Base-by-base conservation (phyloP, 2,113 vertebrate species). In the Ancistrus triradiatus region DNA sequence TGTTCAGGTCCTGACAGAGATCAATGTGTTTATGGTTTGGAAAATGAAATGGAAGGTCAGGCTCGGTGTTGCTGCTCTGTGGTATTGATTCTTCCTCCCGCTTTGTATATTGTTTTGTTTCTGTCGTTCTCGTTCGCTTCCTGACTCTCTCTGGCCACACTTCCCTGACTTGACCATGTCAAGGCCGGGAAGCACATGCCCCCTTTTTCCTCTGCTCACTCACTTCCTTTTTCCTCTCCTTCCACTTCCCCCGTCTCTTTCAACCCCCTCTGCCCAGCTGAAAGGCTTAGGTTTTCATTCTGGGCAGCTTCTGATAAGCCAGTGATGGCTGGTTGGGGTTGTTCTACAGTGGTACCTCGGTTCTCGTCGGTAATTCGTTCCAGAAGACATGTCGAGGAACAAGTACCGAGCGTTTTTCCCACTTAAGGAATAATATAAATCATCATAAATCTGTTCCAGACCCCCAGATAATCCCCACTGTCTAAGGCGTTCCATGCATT, bases 211-310 rank as follows among this genome's bases (percentile, higher is more conserved):
- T 46, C 33, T n/a, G 37, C 31, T 60, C 18, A 25, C 52, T 56
- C 46, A 65, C 42, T 40, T 50, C 24, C 49, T 37, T 52, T 38
- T 21, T 44, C 35, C 68, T 21, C 50, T 49, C 11, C 6, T 35
- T 18, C 46, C 7, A 17, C 14, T 13, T 31, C 4, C 24, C n/a
- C 10, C 18, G 21, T 22, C 46, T 8, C 31, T 21, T n/a, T 28
- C 37, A 43, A 18, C 19, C 33, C 77, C 63, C 59, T 64, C 62
- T 24, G 69, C 75, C 83, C 84, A 85, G 84, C 81, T 84, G 80
- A 78, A 84, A 83, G 85, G 86, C 85, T 84, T 83, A 82, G 81
- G 77, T 77, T 83, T 79, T 74, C 75, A 80, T 86, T 83, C 74
- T 73, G 63, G 73, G 71, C 69, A 52, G 68, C n/a, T n/a, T n/a